Evolutionary conservation across 2,797 vertebrate genomes (phyloP), one percentile per base, ranked within the genome.

Genomic region (Macropus fuliginosus): DNA sequence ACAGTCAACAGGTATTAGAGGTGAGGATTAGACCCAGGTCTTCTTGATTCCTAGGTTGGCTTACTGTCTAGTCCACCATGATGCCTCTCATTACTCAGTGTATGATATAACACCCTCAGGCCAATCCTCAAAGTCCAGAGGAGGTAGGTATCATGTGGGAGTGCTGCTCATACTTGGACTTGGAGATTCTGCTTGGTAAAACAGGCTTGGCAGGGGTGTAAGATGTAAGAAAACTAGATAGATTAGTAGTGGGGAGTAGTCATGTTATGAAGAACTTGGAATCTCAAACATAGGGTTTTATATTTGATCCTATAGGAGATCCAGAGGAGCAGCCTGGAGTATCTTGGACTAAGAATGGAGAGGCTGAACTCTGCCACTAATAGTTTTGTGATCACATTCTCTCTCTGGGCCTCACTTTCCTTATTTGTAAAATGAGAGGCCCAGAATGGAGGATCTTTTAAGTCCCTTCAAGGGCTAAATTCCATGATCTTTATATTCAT

Each of bases 371-470:
- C 57, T 66, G 13, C 50, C n/a, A 28, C 56, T n/a, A 1, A 66
- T 1, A 3, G 3, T 34, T 12, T 0, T 2, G 5, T 2, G n/a
- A 13, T 3, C 29, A 87, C 0, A 9, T n/a, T 5, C 89, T 55
- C 74, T 0, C 0, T 0, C 2, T 57, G 12, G 87, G 29, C 55
- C 90, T 92, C 50, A 0, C 40, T 87, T 81, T 93, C 40, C 40
- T 59, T 1, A 1, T 21, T 13, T 91, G 59, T 52, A 40, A 56
- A 56, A 34, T 29, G 1, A 10, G 5, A 87, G 40, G 40, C 2
- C 40, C 24, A 11, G 74, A 87, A 87, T 87, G 40, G 40, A 87
- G 40, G 9, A 46, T 40, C 66, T 46, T 40, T 40, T 24, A 81
- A 81, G 8, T 87, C 74, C 74, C 40, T 27, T 46, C 40, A 46